Conservation (phyloP, 2,888 invertebrate species). For the Salticus scenicus region DNA sequence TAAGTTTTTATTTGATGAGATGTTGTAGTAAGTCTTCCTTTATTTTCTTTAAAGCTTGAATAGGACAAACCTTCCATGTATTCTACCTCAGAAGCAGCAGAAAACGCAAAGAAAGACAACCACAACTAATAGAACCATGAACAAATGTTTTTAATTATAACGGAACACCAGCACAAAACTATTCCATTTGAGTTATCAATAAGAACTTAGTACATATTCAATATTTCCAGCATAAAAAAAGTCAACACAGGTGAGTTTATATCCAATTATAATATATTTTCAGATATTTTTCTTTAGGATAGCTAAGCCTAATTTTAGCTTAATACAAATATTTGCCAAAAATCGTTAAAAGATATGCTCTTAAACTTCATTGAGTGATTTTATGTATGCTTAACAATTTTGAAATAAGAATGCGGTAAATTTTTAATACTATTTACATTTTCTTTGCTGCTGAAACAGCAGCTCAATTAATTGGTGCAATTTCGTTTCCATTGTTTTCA, state of each 20-base stretch:
- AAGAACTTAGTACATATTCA: background rate
- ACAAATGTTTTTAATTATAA: background rate
- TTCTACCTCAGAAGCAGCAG: conserved; percentile 54
- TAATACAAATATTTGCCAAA: too few relatives aligned
- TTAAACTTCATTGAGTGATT: too few relatives aligned
- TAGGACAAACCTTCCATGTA: conserved; percentile 64
- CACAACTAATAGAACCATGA: conserved; percentile 20
- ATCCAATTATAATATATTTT: background rate
- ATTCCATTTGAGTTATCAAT: background rate
- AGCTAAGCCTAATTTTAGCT: conserved; percentile 44
- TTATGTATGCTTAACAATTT: too few relatives aligned
- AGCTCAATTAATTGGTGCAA: too few relatives aligned
- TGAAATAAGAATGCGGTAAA: too few relatives aligned
- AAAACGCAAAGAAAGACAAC: conserved; percentile 63
- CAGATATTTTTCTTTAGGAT: background rate
- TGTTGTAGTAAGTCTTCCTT: conserved; percentile 66
- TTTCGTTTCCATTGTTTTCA: too few relatives aligned
- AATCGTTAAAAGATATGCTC: too few relatives aligned
- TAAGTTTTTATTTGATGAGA: conserved; percentile 70
- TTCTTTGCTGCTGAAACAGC: too few relatives aligned
- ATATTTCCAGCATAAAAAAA: background rate
- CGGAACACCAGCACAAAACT: background rate
- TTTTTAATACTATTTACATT: too few relatives aligned
- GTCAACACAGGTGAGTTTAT: conserved; percentile 50
- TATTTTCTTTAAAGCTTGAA: conserved; percentile 67